Base-by-base conservation (phyloP, 2,113 vertebrate species). In the Cebus imitator region DNA sequence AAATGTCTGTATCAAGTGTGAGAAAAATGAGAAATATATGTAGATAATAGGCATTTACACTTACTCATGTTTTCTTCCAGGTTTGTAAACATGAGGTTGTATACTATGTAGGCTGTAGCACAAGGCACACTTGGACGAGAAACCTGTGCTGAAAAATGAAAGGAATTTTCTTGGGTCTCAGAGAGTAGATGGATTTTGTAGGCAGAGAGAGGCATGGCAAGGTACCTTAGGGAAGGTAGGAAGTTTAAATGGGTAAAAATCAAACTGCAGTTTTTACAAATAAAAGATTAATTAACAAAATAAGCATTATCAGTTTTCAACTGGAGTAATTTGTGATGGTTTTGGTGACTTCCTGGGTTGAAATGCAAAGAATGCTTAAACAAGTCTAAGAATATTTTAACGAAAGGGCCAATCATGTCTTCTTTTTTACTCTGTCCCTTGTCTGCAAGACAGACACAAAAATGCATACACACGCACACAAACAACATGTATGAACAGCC, bases 1-100 rank as follows among this genome's bases (percentile, higher is more conserved):
- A 93, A 70, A 30, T 30, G 61, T 84, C 18, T 75, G 12, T 70
- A 68, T 87, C 82, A 85, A 64, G 4, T 58, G 35, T 75, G 88
- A 92, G 18, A 18, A 92, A 87, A 89, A 79, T 40, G 37, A 96
- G 48, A 75, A 92, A 79, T 81, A 80, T 9, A 73, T 14, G 45
- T 20, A 91, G n/a, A 57, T 76, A 52, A 35, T 21, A 84, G 21
- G 10, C 4, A 7, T 66, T 83, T 70, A 83, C 6, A 79, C 14
- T 50, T 64, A 66, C 45, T 66, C 25, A 9, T 18, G 37, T 61
- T 95, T n/a, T 16, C 21, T 72, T 35, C 16, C 45, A 35, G 20
- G 48, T 55, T 45, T 82, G 12, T 94, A 50, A 82, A 78, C 35
- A n/a, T 73, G 45, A 91, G 14, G 45, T 52, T 88, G n/a, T 58